Base-by-base conservation (phyloP, 2,888 invertebrate species). In the Adelphocoris suturalis region DNA sequence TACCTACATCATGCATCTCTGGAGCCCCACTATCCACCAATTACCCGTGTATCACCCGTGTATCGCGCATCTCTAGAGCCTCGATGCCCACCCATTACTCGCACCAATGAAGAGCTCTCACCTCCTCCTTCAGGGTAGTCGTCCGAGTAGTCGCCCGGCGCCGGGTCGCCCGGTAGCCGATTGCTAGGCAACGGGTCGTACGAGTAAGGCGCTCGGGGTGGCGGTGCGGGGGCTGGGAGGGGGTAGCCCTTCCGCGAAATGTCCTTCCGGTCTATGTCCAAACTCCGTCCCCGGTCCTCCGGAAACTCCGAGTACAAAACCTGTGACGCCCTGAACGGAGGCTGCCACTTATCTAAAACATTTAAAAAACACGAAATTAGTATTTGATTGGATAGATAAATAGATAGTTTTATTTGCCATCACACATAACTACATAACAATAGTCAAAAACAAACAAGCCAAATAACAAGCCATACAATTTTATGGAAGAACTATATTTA, bases 261-360 rank as follows among this genome's bases (percentile, higher is more conserved):
- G 52, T 76, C 88, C 37, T 19, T 48, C 52, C 88, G 78, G 55
- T 78, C 78, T 13, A 82, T 57, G 82, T 82, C 28, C 5, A 90
- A 28, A 27, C 90, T 90, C 46, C 90, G 9, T 13, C 86, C 81
- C 13, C 90, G 78, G 52, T 90, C 90, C 68, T 92, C 92, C 4
- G 91, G 91, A n/a, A 91, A 91, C 46, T 92, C 91, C 57, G 91
- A 91, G 57, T 90, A 90, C 12, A 92, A 87, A 11, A 91, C 84
- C 85, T 92, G 91, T 11, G 92, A 92, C 16, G 92, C 90, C 86
- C 91, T 90, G 90, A 92, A 92, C 55, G 91, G 80, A 9, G 92
- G 91, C 46, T 89, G 90, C 92, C 92, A 92, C 16, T 91, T 90
- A 61, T 91, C 93, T 93, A 91, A 47, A 92, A 92, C 89, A 52